Evolutionary conservation across 2,888 invertebrate species (phyloP), one percentile per base, ranked within the genome.

Genomic region (Eudasyphora cyanicolor): DNA sequence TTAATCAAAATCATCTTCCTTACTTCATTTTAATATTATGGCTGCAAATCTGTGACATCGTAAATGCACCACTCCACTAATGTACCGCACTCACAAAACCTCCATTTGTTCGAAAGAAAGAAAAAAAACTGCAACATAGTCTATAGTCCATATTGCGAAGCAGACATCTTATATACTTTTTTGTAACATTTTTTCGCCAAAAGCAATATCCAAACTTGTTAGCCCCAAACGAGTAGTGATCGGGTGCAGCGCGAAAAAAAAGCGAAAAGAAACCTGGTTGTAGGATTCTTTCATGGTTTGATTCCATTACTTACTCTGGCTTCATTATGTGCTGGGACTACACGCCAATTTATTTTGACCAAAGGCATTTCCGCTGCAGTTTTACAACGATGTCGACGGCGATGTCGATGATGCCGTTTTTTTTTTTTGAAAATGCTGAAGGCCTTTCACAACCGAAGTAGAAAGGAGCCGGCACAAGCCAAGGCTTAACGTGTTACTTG

Each of bases 291-390:
- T 67, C 64, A 64, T 64, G 64, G 38, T 17, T 64, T 35, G 35
- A 64, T 32, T 38, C 21, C 19, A 67, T 67, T 42, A 67, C 35
- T 35, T 38, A 67, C 29, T 21, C 10, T n/a, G 67, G 42, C 32
- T 78, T 71, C 60, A 64, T 49, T 38, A 38, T 69, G 38, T 73
- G 17, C 27, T 10, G 35, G 35, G 77, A 54, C 76, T 60, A 62
- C 8, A 70, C 69, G 64, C 74, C 70, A 80, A 80, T 80, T 77
- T 77, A 80, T 70, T 71, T 77, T 74, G 74, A 77, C 83, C 77
- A 45, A 35, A 69, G 76, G 76, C 76, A 76, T 19, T 79, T 62
- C 51, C 42, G 45, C 49, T 77, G 32, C 21, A 38, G 6, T 64
- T 64, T 19, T 38, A 38, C 67, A 21, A 7, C 21, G 42, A 7